Conservation (phyloP, 2,888 invertebrate species). For the Ophion ventricosus region DNA sequence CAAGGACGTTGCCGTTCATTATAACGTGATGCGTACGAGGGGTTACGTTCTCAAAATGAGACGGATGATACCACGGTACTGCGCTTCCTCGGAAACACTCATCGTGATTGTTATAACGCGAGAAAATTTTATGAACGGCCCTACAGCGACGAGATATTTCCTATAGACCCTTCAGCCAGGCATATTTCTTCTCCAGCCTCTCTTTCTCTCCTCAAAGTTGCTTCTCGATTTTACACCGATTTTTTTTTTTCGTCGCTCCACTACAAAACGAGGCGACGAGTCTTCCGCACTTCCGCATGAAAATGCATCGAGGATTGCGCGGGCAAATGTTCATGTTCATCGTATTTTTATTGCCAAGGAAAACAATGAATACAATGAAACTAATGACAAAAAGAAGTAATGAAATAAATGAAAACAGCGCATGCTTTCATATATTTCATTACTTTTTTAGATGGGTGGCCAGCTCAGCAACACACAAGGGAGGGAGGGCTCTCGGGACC, state of each 20-base stretch:
- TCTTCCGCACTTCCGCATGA: neutral
- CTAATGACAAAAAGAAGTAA: no score
- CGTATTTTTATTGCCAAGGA: neutral
- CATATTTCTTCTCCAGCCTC: neutral
- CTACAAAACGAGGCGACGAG: neutral
- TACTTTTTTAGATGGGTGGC: no score
- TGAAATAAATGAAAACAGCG: no score
- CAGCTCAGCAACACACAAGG: no score
- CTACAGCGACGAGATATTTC: neutral
- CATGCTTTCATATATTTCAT: no score
- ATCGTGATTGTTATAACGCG: slow-evolving; percentile 34
- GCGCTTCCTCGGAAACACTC: slow-evolving; percentile 39
- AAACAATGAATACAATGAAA: no score
- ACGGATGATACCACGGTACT: slow-evolving; percentile 62
- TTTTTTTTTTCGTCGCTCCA: slow-evolving; percentile 6
- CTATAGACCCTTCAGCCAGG: slow-evolving; percentile 11
- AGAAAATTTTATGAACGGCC: slow-evolving; percentile 48
- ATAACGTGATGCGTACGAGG: slow-evolving; percentile 28
- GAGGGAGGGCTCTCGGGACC: no score
- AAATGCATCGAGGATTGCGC: neutral
- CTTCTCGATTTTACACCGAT: neutral
- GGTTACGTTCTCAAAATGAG: slow-evolving; percentile 45
- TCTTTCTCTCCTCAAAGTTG: slow-evolving; percentile 4
- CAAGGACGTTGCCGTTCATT: slow-evolving; percentile 40
- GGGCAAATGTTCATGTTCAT: neutral